Evolutionary conservation across 2,797 vertebrate genomes (phyloP).

Genomic region (Podarcis lilfordi): DNA sequence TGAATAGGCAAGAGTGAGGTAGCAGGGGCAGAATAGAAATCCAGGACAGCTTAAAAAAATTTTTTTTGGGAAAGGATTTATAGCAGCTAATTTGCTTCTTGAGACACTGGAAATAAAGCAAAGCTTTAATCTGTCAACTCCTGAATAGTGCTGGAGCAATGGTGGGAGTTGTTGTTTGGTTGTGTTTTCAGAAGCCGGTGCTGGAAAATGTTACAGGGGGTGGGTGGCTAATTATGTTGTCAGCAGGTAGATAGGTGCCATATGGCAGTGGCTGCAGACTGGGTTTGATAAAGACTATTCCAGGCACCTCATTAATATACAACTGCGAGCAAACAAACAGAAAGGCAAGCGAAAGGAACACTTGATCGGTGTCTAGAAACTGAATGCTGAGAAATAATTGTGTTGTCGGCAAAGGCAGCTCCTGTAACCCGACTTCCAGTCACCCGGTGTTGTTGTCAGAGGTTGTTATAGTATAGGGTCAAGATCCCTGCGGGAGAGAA

Average conservation of each 20-base stretch:
- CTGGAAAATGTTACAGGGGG: background rate
- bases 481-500: background rate
- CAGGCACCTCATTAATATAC: conserved; percentile 7
- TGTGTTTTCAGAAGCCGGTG: conserved; percentile 4
- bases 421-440: background rate
- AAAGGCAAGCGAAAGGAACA: background rate
- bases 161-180: conserved; percentile 4
- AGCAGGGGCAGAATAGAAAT: background rate
- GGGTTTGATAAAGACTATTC: conserved; percentile 24
- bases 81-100: conserved; percentile 19
- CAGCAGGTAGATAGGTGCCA: background rate
- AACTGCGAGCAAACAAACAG: conserved; percentile 3
- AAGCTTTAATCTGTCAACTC: background rate
- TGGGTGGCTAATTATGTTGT: background rate
- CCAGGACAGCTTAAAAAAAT: background rate
- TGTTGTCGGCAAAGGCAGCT: background rate
- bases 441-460: background rate
- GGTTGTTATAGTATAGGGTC: background rate
- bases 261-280: background rate
- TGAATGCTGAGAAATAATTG: background rate
- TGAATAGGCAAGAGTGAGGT: background rate
- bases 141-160: background rate
- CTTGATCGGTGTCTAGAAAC: conserved; percentile 23
- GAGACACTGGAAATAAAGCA: background rate
- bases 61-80: background rate